These are phyloP conservation scores for Leptopilina boulardi DNA, from an alignment of 1,140 invertebrate genomes.

Conservation along the genomic window DNA sequence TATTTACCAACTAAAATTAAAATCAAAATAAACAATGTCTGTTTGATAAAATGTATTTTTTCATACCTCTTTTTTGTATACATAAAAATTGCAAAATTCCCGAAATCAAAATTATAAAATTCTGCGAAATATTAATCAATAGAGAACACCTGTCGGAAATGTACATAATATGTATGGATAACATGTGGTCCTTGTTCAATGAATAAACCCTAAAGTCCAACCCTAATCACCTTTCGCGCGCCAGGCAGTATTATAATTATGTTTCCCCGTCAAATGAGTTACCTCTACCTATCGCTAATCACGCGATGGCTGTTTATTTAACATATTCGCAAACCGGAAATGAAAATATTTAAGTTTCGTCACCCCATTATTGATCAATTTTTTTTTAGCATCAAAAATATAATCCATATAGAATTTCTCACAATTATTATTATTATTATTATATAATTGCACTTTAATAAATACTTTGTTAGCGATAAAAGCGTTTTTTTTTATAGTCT, in stretches of 20 bases:
- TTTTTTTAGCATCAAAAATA: too few relatives aligned
- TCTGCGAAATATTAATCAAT: slow-evolving; percentile 16
- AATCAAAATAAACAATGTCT: too few relatives aligned
- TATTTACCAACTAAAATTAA: too few relatives aligned
- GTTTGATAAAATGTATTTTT: background rate
- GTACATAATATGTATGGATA: background rate
- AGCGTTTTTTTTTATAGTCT: too few relatives aligned
- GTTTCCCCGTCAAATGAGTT: slow-evolving; percentile 5
- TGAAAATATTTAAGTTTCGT: slow-evolving; percentile 6
- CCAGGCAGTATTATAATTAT: slow-evolving; percentile 9
- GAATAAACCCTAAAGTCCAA: slow-evolving; percentile 12
- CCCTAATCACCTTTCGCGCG: slow-evolving; percentile 22
- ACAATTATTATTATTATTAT: background rate
- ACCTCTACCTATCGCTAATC: background rate
- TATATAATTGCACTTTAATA: too few relatives aligned
- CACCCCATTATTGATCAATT: background rate
- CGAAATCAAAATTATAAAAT: too few relatives aligned
- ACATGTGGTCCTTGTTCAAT: slow-evolving; percentile 19
- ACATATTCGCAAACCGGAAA: background rate
- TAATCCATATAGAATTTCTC: background rate
- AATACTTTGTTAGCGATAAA: too few relatives aligned
- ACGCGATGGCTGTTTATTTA: slow-evolving; percentile 13
- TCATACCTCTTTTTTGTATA: too few relatives aligned
- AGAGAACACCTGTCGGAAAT: background rate
- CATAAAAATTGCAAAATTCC: background rate